Evolutionary conservation across 2,888 invertebrate species (phyloP), one percentile per base, ranked within the genome.

Genomic region (Agrochola macilenta): DNA sequence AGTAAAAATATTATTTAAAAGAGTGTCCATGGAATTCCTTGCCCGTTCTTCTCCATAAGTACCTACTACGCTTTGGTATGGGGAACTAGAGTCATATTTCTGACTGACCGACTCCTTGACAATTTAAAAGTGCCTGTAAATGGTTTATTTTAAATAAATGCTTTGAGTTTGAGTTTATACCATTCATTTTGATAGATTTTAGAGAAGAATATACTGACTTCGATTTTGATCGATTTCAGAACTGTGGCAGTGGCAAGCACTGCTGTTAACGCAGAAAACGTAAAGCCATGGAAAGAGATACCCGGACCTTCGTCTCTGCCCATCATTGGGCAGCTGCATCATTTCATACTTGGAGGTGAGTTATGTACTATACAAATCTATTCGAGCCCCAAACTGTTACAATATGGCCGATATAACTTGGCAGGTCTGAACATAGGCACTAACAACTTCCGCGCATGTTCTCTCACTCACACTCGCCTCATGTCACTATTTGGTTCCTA

Each of bases 221-320:
- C 5, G 5, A 46, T 20, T 39, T 72, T 20, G 11, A 5, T 63
- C 5, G 12, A 39, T 58, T 58, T 39, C 63, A 88, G 88, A 74
- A 78, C 81, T 1, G 43, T 78, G 39, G 60, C 83, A 1, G 81
- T 58, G 2, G 54, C 87, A 46, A 87, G 75, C n/a, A 26, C 69
- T 43, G 30, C 52, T 49, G 76, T 72, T 4, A 79, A 78, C 1
- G 49, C 78, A n/a, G 78, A 87, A 43, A 81, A 79, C 8, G 57
- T 88, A 20, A 90, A 89, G 54, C 83, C 90, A 85, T 90, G 89
- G 92, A 89, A 90, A 54, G 95, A 97, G 1, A 96, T 97, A 14
- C 97, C 97, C 0, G 97, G 97, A 1, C 97, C 97, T 0, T 90
- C 93, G 7, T 86, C 94, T 2, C 75, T 95, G n/a, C 96, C 97